Percentiles rank a stretch among this genome's conserved stretches.
These are phyloP conservation scores for Microctenopoma stevenorrisi DNA, from an alignment of 2,797 vertebrate species.

Conservation along the genomic window DNA sequence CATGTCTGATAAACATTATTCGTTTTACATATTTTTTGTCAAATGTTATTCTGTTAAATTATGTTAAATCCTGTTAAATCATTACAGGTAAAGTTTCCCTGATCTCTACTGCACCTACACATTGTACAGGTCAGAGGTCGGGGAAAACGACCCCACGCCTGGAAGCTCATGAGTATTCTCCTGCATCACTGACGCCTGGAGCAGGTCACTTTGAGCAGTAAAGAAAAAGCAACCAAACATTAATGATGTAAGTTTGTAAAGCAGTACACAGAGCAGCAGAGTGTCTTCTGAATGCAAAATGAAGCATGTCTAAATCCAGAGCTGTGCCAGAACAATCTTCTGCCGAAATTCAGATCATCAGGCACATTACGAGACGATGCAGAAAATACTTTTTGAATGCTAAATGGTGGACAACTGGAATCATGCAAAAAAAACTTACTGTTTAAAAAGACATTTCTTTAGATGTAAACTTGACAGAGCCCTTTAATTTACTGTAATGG, in stretches of 20 bases:
- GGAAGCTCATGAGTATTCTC: neutral
- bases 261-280: conserved; percentile 1
- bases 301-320: conserved; percentile 43
- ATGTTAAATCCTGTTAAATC: neutral
- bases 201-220: neutral
- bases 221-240: conserved; percentile 13
- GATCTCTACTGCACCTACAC: neutral
- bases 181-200: conserved; percentile 11
- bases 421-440: conserved; percentile 2
- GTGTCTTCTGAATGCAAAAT: conserved; percentile 33
- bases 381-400: conserved; percentile 12
- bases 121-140: conserved; percentile 30
- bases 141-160: neutral
- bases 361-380: conserved; percentile 14
- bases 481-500: neutral
- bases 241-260: conserved; percentile 12
- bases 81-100: neutral
- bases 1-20: neutral
- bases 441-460: neutral
- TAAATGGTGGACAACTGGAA: neutral
- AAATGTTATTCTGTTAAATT: conserved; percentile 1
- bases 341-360: conserved; percentile 21
- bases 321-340: conserved; percentile 27
- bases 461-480: neutral
- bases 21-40: neutral